Evolutionary conservation across 2,113 vertebrate genomes (phyloP).

Genomic region (Anarhynchus alexandrinus): DNA sequence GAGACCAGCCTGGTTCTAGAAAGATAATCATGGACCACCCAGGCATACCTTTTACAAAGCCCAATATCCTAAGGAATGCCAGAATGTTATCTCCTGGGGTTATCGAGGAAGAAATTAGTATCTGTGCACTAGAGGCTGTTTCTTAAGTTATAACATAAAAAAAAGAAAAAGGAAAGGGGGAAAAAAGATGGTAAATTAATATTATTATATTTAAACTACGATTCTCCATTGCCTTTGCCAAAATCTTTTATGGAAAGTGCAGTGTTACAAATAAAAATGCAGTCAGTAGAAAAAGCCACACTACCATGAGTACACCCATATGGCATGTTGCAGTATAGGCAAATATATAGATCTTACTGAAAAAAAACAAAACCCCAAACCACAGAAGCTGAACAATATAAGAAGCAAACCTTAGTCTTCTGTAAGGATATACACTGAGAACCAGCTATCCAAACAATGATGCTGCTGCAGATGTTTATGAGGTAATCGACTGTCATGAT

Average conservation of each 20-base stretch:
- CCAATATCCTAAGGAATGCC: slow-evolving; percentile 28
- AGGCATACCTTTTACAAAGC: slow-evolving; percentile 38
- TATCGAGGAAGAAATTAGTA: slow-evolving; percentile 30
- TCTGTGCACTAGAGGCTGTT: neutral
- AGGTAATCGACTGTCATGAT: neutral
- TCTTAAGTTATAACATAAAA: slow-evolving; percentile 23
- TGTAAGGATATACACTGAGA: slow-evolving; percentile 14
- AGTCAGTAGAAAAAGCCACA: slow-evolving; percentile 6
- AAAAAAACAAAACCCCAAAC: neutral
- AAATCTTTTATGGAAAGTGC: slow-evolving; percentile 54
- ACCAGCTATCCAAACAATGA: slow-evolving; percentile 44
- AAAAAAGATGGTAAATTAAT: slow-evolving; percentile 24
- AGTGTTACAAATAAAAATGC: slow-evolving; percentile 34
- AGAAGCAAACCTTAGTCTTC: neutral
- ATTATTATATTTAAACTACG: slow-evolving; percentile 34
- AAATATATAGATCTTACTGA: slow-evolving; percentile 5
- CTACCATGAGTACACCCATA: neutral
- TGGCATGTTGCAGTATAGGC: slow-evolving; percentile 3
- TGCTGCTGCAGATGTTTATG: slow-evolving; percentile 39
- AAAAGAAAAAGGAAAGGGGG: neutral
- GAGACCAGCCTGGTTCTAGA: neutral
- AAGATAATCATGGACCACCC: slow-evolving; percentile 39
- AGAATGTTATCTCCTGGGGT: neutral
- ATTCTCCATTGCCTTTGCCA: slow-evolving; percentile 42
- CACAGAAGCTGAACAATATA: neutral